A percentile compares a stretch with the other conserved stretches of the same genome.
phyloP scores from a whole-genome alignment of 2,888 invertebrate genomes.

The Morpho deidamia region DNA sequence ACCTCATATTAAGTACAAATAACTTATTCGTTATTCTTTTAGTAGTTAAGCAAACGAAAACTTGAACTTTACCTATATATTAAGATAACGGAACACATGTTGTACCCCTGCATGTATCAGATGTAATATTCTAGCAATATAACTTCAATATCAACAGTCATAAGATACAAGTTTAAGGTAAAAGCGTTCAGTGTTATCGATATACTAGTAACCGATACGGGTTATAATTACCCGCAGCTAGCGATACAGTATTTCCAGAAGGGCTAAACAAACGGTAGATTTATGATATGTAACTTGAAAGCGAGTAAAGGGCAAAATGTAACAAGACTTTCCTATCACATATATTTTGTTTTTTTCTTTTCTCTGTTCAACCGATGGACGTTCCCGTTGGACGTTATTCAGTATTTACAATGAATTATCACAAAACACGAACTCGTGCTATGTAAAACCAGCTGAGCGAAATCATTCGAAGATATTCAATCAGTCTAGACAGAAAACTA shows the following conservation, averaged over 20 bases:
- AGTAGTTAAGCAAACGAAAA: constrained; percentile 1
- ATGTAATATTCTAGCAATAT: neutral
- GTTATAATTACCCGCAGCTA: constrained; percentile 32
- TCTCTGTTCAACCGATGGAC: too few relatives aligned
- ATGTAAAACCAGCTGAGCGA: too few relatives aligned
- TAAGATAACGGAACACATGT: neutral
- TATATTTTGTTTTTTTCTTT: too few relatives aligned
- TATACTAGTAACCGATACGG: constrained; percentile 26
- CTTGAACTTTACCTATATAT: constrained; percentile 7
- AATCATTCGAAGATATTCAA: too few relatives aligned
- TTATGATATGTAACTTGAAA: neutral
- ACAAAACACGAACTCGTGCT: too few relatives aligned
- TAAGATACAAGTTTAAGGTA: neutral
- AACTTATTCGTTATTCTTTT: neutral
- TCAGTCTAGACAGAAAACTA: too few relatives aligned
- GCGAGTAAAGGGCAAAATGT: too few relatives aligned
- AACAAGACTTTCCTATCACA: too few relatives aligned
- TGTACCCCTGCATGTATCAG: neutral
- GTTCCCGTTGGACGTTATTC: too few relatives aligned
- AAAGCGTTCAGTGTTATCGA: constrained; percentile 6
- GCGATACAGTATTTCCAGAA: constrained; percentile 20
- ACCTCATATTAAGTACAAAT: neutral
- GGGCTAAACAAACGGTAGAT: constrained; percentile 1
- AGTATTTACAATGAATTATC: too few relatives aligned
- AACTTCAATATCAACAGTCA: neutral